These are phyloP conservation scores for Fulmarus glacialis DNA, from an alignment of 2,113 vertebrate species.

Conservation along the genomic window DNA sequence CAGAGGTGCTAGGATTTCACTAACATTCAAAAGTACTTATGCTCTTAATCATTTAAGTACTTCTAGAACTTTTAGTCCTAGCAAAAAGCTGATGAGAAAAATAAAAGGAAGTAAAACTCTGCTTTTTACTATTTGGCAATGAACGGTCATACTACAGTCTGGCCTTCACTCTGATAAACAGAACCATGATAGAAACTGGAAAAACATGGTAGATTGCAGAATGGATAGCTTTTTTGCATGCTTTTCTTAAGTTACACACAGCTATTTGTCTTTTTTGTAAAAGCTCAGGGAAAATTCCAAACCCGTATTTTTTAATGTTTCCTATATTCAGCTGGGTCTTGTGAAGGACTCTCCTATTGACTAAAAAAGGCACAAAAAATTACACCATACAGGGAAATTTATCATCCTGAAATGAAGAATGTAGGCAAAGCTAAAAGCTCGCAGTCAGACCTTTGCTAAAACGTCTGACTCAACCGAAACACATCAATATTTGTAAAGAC, in stretches of 20 bases:
- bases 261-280: neutral
- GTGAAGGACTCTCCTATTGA: neutral
- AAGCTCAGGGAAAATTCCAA: neutral
- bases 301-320: neutral
- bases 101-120: slow-evolving; percentile 30
- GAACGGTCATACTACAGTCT: neutral
- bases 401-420: neutral
- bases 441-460: neutral
- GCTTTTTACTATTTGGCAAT: neutral
- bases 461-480: neutral
- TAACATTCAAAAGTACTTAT: neutral
- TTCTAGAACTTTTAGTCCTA: neutral
- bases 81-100: neutral
- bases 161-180: neutral
- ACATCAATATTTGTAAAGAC: neutral
- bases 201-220: neutral
- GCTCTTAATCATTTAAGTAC: neutral
- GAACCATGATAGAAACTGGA: neutral
- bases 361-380: neutral
- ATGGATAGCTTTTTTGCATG: neutral
- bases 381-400: neutral
- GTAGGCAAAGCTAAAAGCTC: neutral
- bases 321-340: neutral
- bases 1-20: neutral
- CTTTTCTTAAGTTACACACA: neutral